Evolutionary conservation across 2,797 vertebrate genomes (phyloP).

Genomic region (Enteromius thamalakanensis): DNA sequence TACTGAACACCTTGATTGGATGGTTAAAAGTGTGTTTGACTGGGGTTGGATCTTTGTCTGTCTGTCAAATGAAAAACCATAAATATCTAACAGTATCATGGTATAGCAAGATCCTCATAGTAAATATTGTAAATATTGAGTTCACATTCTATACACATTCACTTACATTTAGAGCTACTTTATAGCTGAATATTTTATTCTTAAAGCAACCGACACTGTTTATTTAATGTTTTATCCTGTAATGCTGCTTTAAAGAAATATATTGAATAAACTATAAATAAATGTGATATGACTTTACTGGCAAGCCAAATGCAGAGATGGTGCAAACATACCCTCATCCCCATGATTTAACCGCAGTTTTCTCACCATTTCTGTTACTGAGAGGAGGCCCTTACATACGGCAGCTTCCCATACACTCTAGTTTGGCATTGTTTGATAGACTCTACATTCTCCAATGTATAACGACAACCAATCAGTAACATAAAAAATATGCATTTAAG

Average conservation of each 20-base stretch:
- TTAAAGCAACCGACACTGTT: not conserved
- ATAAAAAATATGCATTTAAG: not conserved
- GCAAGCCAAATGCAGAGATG: not conserved
- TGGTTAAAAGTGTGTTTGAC: not conserved
- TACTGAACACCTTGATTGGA: not conserved
- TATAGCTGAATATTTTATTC: not conserved
- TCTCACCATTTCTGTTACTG: not conserved
- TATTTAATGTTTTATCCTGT: not conserved
- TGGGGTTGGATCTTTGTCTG: not conserved
- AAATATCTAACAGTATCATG: too few species aligned
- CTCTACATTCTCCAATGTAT: conserved; percentile 40
- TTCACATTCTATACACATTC: not conserved
- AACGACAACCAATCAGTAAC: conserved; percentile 31
- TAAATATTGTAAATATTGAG: not conserved
- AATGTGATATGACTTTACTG: not conserved
- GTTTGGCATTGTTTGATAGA: conserved; percentile 16
- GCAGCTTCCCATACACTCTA: too few species aligned
- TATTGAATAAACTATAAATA: not conserved
- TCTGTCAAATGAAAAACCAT: too few species aligned
- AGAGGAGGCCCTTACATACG: too few species aligned
- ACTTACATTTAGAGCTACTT: not conserved
- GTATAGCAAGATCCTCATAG: too few species aligned
- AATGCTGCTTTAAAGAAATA: not conserved
- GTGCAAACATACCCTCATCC: not conserved
- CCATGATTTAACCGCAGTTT: not conserved